Evolutionary conservation across 2,888 invertebrate genomes (phyloP), one percentile per base, ranked within the genome.

Genomic region (Adela reaumurella): DNA sequence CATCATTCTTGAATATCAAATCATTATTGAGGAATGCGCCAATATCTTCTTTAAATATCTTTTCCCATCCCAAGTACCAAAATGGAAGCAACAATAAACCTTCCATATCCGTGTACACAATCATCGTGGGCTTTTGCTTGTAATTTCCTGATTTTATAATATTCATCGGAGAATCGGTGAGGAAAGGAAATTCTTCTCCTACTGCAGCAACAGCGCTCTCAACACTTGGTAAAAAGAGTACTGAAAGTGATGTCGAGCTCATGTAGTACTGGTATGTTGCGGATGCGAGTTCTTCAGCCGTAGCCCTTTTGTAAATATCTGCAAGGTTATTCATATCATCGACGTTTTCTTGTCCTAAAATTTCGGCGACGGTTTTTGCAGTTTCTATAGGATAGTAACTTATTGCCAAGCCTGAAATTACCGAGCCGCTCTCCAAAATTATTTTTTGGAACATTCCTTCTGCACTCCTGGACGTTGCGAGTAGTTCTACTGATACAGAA

Each of bases 361-460:
- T 17, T 11, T 35, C 11, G 19, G 48, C 48, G 2, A 17, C 24
- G n/a, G 46, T 43, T 18, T 45, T 48, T 11, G 48, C 48, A 2
- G 18, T 8, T 10, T 19, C 41, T 6, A 48, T 14, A 16, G 45
- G 48, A 16, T 48, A n/a, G 35, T 35, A 48, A 17, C 11, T 35
- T 11, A 41, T n/a, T 8, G 28, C 20, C 29, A 18, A 19, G 19
- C n/a, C 11, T 19, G 11, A n/a, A 14, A 35, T 17, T 2, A 18
- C 45, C 2, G 45, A 18, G 8, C 48, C 48, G 20, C 48, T 45
- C 19, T 48, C 48, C 11, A 48, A 14, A 45, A 48, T 48, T 10
- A 17, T 43, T 45, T 35, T 45, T 3, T 45, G n/a, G 11, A 48
- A 45, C 5, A 48, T 29, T 17, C 41, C 48, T 8, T 48, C 41